These are phyloP conservation scores for Salmo trutta DNA, from an alignment of 2,797 vertebrate genomes.

Conservation along the genomic window DNA sequence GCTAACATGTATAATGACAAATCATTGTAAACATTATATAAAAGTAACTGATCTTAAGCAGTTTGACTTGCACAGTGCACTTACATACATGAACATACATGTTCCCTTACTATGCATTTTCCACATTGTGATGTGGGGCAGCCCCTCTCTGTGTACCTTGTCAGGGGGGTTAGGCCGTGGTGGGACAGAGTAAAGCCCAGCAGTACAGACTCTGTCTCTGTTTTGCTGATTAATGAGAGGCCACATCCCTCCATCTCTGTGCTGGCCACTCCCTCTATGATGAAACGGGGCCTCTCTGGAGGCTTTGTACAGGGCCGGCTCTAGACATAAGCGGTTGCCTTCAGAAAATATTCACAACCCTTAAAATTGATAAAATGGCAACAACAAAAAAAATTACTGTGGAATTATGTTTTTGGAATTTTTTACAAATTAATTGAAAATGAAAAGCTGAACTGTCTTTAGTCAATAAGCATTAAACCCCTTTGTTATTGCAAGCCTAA, in stretches of 20 bases:
- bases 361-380: too few species aligned
- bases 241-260: constrained; percentile 56
- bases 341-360: too few species aligned
- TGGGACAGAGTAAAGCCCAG: constrained; percentile 39
- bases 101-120: background rate
- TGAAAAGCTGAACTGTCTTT: too few species aligned
- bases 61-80: background rate
- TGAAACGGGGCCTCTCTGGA: constrained; percentile 55
- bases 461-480: too few species aligned
- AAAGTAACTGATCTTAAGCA: background rate
- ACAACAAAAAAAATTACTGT: too few species aligned
- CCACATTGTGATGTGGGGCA: background rate
- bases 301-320: constrained; percentile 60
- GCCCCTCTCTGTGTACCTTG: background rate
- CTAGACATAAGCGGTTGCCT: constrained; percentile 5
- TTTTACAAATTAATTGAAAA: too few species aligned
- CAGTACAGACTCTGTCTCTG: constrained; percentile 35
- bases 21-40: too few species aligned
- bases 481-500: too few species aligned
- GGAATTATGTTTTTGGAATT: too few species aligned
- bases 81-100: background rate
- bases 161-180: constrained; percentile 26
- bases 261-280: constrained; percentile 52
- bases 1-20: too few species aligned
- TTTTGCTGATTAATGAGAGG: constrained; percentile 53